Evolutionary conservation across 2,797 vertebrate genomes (phyloP).

Genomic region (Nothura maculosa): DNA sequence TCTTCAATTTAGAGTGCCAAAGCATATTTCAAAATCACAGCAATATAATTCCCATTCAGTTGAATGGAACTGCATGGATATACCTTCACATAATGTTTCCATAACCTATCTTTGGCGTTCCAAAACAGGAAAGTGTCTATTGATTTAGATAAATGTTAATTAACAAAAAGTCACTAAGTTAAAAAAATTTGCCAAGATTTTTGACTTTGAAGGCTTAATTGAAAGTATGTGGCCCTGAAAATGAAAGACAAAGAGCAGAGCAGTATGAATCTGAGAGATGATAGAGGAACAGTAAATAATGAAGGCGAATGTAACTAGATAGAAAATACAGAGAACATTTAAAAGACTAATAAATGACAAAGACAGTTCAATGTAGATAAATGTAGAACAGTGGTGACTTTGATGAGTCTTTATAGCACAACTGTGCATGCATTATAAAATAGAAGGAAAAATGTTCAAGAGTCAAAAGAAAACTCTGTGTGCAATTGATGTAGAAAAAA

Average conservation of each 20-base stretch:
- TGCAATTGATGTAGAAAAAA: slow-evolving; percentile 56
- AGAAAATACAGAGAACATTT: slow-evolving; percentile 62
- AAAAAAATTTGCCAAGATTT: not conserved
- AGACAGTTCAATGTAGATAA: slow-evolving; percentile 66
- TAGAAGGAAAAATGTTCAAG: slow-evolving; percentile 25
- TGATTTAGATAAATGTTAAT: slow-evolving; percentile 14
- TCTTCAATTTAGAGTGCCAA: not conserved
- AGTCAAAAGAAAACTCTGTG: slow-evolving; percentile 53
- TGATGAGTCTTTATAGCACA: slow-evolving; percentile 72
- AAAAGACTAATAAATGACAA: slow-evolving; percentile 72
- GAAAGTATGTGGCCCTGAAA: slow-evolving; percentile 6
- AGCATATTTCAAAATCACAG: not conserved
- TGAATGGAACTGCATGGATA: not conserved
- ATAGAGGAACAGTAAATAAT: slow-evolving; percentile 60
- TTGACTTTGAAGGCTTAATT: slow-evolving; percentile 45
- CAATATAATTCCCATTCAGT: not conserved
- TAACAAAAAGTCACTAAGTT: slow-evolving; percentile 6
- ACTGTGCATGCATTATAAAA: slow-evolving; percentile 59
- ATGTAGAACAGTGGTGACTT: slow-evolving; percentile 66
- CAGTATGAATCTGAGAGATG: slow-evolving; percentile 16
- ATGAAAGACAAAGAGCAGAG: slow-evolving; percentile 41
- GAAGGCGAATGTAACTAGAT: slow-evolving; percentile 51
- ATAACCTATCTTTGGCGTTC: not conserved
- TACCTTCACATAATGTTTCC: not conserved
- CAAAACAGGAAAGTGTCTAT: not conserved